Base-by-base conservation (phyloP, 2,797 vertebrate species). In the Melopsittacus undulatus region DNA sequence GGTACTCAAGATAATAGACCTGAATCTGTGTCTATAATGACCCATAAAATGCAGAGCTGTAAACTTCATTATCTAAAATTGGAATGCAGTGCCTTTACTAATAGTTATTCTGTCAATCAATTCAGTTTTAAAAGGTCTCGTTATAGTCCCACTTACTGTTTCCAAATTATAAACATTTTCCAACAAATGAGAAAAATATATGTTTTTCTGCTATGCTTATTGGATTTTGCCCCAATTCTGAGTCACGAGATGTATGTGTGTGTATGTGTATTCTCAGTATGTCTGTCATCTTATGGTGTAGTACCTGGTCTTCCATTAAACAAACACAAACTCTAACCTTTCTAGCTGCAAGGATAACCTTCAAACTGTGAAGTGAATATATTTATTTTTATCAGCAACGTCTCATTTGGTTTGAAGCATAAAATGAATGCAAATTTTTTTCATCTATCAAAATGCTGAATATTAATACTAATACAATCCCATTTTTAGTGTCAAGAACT, bases 291-390 rank as follows among this genome's bases (percentile, higher is more conserved):
- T 74, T 43, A 49, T 54, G 49, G 32, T 80, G 34, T 30, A 80
- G 14, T 70, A 85, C 68, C 45, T 85, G 76, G 68, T 81, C 66
- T 92, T 89, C 34, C 20, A 62, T 87, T 85, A 94, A 92, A 78
- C 17, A 93, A 88, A 83, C 57, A 86, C 30, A 87, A 77, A 62
- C 68, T 81, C 66, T 94, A 96, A 83, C 87, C 56, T 93, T 93
- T 89, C 76, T 48, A 91, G 57, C 87, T 94, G 57, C 84, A 88
- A 91, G 83, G 79, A 78, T 86, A 91, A 95, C 87, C 90, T 96
- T 95, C 95, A 94, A 91, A 81, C 46, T 51, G 42, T 86, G 66
- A 93, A 83, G 34, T 38, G 48, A 91, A 87, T 64, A 19, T 78
- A 81, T 83, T 86, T 86, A 56, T 67, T 87, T 79, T 95, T 94